Base-by-base conservation (phyloP, 2,797 vertebrate species). In the Otolemur crassicaudatus region DNA sequence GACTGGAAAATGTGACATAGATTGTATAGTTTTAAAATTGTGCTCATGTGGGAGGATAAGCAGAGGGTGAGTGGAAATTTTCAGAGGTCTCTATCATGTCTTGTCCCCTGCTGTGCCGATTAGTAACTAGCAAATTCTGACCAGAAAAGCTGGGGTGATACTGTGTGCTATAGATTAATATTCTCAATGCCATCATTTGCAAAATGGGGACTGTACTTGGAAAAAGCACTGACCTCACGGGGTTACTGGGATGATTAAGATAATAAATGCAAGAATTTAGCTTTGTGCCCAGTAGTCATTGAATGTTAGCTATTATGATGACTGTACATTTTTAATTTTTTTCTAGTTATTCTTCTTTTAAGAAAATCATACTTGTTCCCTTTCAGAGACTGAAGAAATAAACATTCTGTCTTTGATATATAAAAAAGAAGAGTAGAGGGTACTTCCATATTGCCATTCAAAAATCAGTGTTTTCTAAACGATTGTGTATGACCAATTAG, bases 341-440 rank as follows among this genome's bases (percentile, higher is more conserved):
- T 91, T 53, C n/a, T 72, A 67, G 31, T 58, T 91, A 70, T 76
- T 81, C 2, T 90, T 80, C 67, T 37, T 34, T 90, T 40, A 70
- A 82, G 46, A 83, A 19, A 49, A 40, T 75, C 58, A 3, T 43
- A 19, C 76, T 77, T 91, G 2, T 77, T 93, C 12, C 73, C 34
- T 96, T 81, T 58, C n/a, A 56, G 34, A 72, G 43, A 92, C 3
- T 10, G 12, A 81, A 88, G n/a, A 86, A 83, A 77, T 77, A 86
- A 94, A 65, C 49, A 60, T 34, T 70, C n/a, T 83, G 53, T 20
- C 2, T 87, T 83, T 43, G 23, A 77, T 29, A 56, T 43, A 3
- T 14, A 37, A 49, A 58, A 61, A 40, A 27, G 40, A 3, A 73
- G 70, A 73, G 5, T 79, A 37, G 12, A 58, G 40, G 11, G 14